phyloP scores from a whole-genome alignment of 2,797 vertebrate species.

The Pitangus sulphuratus region DNA sequence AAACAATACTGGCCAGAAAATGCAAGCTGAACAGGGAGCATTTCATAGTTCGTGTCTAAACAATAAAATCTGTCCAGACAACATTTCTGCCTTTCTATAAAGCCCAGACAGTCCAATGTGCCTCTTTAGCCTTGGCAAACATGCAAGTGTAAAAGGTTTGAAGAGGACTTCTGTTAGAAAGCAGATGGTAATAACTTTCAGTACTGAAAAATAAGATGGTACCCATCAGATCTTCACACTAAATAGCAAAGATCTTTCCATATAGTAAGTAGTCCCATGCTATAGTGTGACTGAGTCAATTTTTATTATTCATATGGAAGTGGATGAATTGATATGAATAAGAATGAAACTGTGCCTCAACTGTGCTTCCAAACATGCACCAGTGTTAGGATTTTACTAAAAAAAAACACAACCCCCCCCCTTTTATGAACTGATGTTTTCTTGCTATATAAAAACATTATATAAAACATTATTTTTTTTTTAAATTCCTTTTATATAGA shows the following conservation, averaged over 20 bases:
- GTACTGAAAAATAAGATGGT: background rate
- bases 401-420: background rate
- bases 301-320: background rate
- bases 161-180: background rate
- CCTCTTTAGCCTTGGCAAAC: background rate
- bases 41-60: background rate
- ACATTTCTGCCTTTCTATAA: background rate
- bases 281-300: background rate
- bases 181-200: background rate
- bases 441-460: background rate
- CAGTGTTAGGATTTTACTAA: background rate
- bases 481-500: background rate
- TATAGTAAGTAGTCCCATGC: background rate
- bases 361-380: background rate
- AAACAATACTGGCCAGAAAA: background rate
- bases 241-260: background rate
- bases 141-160: background rate
- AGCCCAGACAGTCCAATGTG: background rate
- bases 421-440: background rate
- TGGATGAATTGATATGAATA: background rate
- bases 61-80: background rate
- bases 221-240: background rate
- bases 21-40: background rate
- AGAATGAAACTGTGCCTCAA: background rate
- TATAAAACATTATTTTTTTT: accelerated